Conservation (phyloP, 2,888 invertebrate genomes). For the Phragmatobia fuliginosa region DNA sequence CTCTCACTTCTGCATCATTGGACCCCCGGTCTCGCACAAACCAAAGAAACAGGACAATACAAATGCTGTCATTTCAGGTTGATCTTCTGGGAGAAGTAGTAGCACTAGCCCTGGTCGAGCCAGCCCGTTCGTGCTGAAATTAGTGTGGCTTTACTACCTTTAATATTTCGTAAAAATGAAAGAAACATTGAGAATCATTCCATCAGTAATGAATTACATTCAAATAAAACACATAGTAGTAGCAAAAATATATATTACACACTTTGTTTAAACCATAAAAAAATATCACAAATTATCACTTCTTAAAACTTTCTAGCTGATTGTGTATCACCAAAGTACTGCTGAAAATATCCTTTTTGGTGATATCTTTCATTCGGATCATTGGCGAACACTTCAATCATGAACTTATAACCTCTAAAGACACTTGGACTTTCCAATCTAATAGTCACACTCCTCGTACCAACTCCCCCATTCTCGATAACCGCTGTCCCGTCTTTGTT, state of each 20-base stretch:
- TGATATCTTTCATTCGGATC: conserved; percentile 56
- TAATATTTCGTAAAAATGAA: too few relatives aligned
- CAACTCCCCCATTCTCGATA: conserved; percentile 73
- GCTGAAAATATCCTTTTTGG: conserved; percentile 58
- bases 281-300: conserved; percentile 23
- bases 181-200: too few relatives aligned
- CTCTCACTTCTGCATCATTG: too few relatives aligned
- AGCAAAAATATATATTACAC: neutral
- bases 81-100: too few relatives aligned
- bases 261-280: conserved; percentile 10
- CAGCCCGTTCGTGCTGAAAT: too few relatives aligned
- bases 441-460: conserved; percentile 69
- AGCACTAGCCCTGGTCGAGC: too few relatives aligned
- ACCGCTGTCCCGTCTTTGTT: conserved; percentile 71
- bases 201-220: neutral
- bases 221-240: neutral
- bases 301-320: conserved; percentile 62
- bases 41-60: too few relatives aligned
- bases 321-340: conserved; percentile 56
- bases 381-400: conserved; percentile 70
- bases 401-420: conserved; percentile 75
- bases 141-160: too few relatives aligned
- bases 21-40: too few relatives aligned
- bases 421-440: conserved; percentile 72
- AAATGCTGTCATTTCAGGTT: too few relatives aligned